Base-by-base conservation (phyloP, 2,888 invertebrate genomes). In the Neoaliturus tenellus region DNA sequence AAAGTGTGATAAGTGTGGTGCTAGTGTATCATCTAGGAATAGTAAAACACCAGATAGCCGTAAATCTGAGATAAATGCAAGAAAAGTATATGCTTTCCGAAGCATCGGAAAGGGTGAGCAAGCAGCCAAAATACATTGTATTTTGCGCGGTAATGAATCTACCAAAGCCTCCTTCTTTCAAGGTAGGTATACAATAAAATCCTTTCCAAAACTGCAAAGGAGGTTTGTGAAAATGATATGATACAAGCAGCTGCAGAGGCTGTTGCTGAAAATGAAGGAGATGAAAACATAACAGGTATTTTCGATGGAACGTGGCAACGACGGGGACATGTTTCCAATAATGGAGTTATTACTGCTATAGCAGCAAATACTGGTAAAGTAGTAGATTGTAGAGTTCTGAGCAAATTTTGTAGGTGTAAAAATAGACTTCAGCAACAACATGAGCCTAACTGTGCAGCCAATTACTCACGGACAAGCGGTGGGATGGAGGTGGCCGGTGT, bases 231-330 rank as follows among this genome's bases (percentile, higher is more conserved):
- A 28, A 25, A n/a, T 20, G 10, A 10, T 20, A 75, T 75, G 75
- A 33, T 6, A 75, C 39, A 75, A 14, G 75, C 75, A 23, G 75
- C 41, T 41, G 20, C n/a, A 20, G 75, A 75, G 41, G 25, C 39
- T 20, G n/a, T 75, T 14, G 23, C 6, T 20, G 20, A 39, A 25
- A 41, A 75, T 75, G 75, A n/a, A n/a, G n/a, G 39, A 20, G 35
- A 39, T 17, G 20, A n/a, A 41, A 1, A 39, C 23, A 75, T 75
- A 39, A 75, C 75, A 12, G 39, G 20, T 12, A 75, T 75, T 17
- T 75, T 75, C 41, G 75, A 75, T 25, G 75, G 39, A 23, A 35
- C 75, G 8, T 75, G 75, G 75, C 75, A 75, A 44, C 75, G 75
- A 14, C 39, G 75, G 17, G 75, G 75, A 14, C 75, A 71, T 20